Evolutionary conservation across 2,888 invertebrate species (phyloP), one percentile per base, ranked within the genome.

Genomic region (Noctua fimbriata): DNA sequence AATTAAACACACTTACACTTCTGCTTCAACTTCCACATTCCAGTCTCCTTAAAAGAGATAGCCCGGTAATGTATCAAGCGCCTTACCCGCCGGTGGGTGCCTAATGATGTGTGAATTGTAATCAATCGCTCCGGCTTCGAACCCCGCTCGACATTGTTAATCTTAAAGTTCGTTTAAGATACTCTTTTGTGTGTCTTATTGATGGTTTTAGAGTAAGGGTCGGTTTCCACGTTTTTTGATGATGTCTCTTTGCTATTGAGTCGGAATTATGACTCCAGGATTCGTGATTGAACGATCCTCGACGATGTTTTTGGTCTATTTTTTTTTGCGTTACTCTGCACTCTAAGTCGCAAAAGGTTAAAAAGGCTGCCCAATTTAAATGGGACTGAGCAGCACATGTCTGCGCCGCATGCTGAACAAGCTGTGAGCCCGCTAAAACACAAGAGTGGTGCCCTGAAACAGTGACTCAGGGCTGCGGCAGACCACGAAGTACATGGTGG

Each of bases 51-150:
- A 88, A 90, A 89, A 88, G 91, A 91, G 91, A 89, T 91, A 88
- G 87, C 88, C 86, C 74, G 81, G 82, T 84, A 89, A 91, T 91
- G 92, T 89, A 91, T 90, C 89, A 87, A 89, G 86, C 84, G 87
- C 88, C 88, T 87, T 87, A 87, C 87, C 88, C 88, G 87, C 89
- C 87, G 89, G 83, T 87, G 88, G 87, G 87, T 89, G 92, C 89
- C 88, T 92, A 93, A 93, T 93, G 93, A 91, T 82, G 91, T 91
- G 93, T 93, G 92, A 93, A 93, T 87, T 89, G 87, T 91, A 92
- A 93, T 92, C 93, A 92, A 92, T 92, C 91, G 92, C 87, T 69
- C 73, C 58, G 82, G 83, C 82, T 85, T 88, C 89, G 84, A 84
- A 85, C 75, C 82, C 72, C 83, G 90, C 86, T 86, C 87, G 82